Evolutionary conservation across 2,888 invertebrate genomes (phyloP).

Genomic region (Rhorus exstirpatorius): DNA sequence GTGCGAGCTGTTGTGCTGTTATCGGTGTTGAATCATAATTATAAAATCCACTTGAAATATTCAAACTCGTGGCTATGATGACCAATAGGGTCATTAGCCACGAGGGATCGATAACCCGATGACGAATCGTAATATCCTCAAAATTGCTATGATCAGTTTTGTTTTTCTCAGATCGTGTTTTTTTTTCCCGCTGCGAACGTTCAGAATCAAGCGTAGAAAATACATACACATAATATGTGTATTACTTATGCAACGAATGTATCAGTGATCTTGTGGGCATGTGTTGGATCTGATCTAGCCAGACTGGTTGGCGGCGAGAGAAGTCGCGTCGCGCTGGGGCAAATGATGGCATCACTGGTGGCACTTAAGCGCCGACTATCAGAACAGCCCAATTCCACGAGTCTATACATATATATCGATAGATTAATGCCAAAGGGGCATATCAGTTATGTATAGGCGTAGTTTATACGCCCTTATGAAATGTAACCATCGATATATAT

Average conservation of each 20-base stretch:
- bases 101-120: slow-evolving; percentile 40
- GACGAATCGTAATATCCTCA: slow-evolving; percentile 7
- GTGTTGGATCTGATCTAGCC: slow-evolving; percentile 75
- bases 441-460: too few relatives aligned
- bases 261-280: slow-evolving; percentile 38
- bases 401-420: too few relatives aligned
- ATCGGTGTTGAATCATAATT: too few relatives aligned
- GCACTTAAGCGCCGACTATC: slow-evolving; percentile 56
- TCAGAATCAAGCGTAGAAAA: slow-evolving; percentile 1
- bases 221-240: slow-evolving; percentile 9
- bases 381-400: too few relatives aligned
- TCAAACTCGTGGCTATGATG: too few relatives aligned
- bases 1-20: too few relatives aligned
- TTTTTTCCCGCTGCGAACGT: slow-evolving; percentile 22
- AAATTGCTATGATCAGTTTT: slow-evolving; percentile 71
- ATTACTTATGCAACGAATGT: slow-evolving; percentile 35
- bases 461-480: too few relatives aligned
- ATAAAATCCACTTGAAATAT: not conserved
- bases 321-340: slow-evolving; percentile 76
- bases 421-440: too few relatives aligned
- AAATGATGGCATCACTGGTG: slow-evolving; percentile 78
- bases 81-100: slow-evolving; percentile 9
- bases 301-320: slow-evolving; percentile 79
- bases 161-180: slow-evolving; percentile 50
- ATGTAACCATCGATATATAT: too few relatives aligned